These are phyloP conservation scores for Eupithecia subumbrata DNA, from an alignment of 2,888 invertebrate genomes.

Conservation along the genomic window DNA sequence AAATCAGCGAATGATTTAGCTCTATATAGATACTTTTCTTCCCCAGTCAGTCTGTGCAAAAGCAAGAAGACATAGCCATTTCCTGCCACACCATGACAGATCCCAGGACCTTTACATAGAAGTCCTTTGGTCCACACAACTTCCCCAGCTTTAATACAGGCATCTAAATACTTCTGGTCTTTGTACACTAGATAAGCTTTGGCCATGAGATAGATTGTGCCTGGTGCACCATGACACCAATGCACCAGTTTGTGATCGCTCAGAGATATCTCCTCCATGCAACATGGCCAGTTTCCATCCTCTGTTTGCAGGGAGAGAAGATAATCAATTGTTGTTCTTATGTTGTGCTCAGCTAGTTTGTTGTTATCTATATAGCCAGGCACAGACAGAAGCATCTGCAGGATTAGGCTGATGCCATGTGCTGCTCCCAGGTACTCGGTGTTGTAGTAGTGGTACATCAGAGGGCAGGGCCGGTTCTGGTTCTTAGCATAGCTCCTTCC, in stretches of 20 bases:
- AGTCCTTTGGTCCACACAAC: slow-evolving; percentile 93
- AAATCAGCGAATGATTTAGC: slow-evolving; percentile 91
- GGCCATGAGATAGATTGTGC: slow-evolving; percentile 91
- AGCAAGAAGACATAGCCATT: slow-evolving; percentile 92
- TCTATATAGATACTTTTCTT: slow-evolving; percentile 88
- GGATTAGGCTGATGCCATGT: slow-evolving; percentile 82
- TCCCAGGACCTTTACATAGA: slow-evolving; percentile 93
- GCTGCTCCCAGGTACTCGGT: slow-evolving; percentile 90
- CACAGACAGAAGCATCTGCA: slow-evolving; percentile 81
- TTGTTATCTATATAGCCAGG: slow-evolving; percentile 83
- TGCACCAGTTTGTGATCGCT: slow-evolving; percentile 89
- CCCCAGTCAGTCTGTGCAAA: slow-evolving; percentile 89
- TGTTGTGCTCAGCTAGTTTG: slow-evolving; percentile 80
- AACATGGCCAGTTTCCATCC: slow-evolving; percentile 90
- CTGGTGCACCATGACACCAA: slow-evolving; percentile 96
- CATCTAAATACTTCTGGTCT: slow-evolving; percentile 88
- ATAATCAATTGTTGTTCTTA: slow-evolving; percentile 87
- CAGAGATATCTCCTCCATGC: slow-evolving; percentile 87
- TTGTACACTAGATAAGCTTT: slow-evolving; percentile 90
- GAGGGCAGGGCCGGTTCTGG: slow-evolving; percentile 84
- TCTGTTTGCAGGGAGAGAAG: slow-evolving; percentile 86
- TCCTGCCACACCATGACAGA: slow-evolving; percentile 95
- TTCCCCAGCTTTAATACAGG: slow-evolving; percentile 88
- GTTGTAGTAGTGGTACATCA: slow-evolving; percentile 91
- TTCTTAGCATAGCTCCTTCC: slow-evolving; percentile 87